A percentile compares a stretch with the other conserved stretches of the same genome.
Evolutionary conservation across 2,797 vertebrate species (phyloP).

Genomic region (Mus minutoides): DNA sequence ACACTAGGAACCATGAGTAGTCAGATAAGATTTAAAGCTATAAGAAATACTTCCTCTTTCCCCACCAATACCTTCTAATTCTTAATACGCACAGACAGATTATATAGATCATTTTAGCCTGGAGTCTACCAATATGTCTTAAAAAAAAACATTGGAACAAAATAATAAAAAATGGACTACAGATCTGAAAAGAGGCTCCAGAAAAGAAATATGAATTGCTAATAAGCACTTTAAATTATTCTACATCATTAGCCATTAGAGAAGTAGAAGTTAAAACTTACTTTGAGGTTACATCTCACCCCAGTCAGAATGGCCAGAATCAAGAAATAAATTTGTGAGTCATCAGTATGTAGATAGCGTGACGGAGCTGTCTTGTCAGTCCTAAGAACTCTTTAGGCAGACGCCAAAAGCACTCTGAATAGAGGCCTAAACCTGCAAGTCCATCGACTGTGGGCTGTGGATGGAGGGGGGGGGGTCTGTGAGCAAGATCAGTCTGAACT

Average conservation of each 20-base stretch:
- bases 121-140: slow-evolving; percentile 37
- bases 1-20: background rate
- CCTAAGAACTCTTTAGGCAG: slow-evolving; percentile 3
- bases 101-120: slow-evolving; percentile 5
- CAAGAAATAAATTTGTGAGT: slow-evolving; percentile 47
- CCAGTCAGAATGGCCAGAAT: background rate
- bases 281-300: background rate
- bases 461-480: background rate
- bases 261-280: background rate
- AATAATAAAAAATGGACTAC: background rate
- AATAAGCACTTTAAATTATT: background rate
- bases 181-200: background rate
- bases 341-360: background rate
- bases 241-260: background rate
- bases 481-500: background rate
- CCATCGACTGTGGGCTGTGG: background rate
- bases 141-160: background rate
- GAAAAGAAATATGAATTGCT: background rate
- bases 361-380: background rate
- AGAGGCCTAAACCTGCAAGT: background rate
- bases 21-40: background rate
- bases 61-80: background rate
- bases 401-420: background rate
- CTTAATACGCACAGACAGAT: slow-evolving; percentile 4
- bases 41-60: slow-evolving; percentile 7